Evolutionary conservation across 1,140 invertebrate species (phyloP).

Genomic region (Cryptotermes secundus): DNA sequence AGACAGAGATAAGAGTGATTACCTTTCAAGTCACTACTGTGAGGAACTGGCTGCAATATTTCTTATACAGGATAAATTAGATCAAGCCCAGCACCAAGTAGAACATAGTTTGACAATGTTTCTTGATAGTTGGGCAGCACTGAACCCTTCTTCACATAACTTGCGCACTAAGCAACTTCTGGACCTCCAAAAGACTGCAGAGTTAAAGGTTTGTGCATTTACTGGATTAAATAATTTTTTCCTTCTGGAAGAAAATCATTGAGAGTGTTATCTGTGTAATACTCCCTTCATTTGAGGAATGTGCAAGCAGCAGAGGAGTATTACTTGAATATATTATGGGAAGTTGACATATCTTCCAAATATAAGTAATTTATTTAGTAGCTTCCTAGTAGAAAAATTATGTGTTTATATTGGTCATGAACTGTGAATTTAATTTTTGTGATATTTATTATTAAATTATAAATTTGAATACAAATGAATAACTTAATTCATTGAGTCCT

Average conservation of each 20-base stretch:
- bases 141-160: conserved; percentile 48
- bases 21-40: conserved; percentile 44
- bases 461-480: too few relatives aligned
- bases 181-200: conserved; percentile 45
- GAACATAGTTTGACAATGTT: conserved; percentile 44
- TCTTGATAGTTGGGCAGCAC: conserved; percentile 50
- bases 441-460: too few relatives aligned
- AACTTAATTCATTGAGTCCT: too few relatives aligned
- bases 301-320: too few relatives aligned
- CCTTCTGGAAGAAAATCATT: neutral
- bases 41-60: conserved; percentile 50
- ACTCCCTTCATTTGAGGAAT: too few relatives aligned
- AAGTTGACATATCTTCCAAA: too few relatives aligned
- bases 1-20: conserved; percentile 39
- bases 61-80: conserved; percentile 38
- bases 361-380: too few relatives aligned
- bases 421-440: too few relatives aligned
- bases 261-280: neutral
- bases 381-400: too few relatives aligned
- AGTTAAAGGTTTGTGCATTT: conserved; percentile 22
- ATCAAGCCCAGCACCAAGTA: conserved; percentile 42
- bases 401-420: too few relatives aligned
- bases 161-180: conserved; percentile 46
- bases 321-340: too few relatives aligned
- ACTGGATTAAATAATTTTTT: neutral